A percentile compares a stretch with the other conserved stretches of the same genome.
Evolutionary conservation across 2,113 vertebrate species (phyloP).

Genomic region (Trichomycterus rosablanca): DNA sequence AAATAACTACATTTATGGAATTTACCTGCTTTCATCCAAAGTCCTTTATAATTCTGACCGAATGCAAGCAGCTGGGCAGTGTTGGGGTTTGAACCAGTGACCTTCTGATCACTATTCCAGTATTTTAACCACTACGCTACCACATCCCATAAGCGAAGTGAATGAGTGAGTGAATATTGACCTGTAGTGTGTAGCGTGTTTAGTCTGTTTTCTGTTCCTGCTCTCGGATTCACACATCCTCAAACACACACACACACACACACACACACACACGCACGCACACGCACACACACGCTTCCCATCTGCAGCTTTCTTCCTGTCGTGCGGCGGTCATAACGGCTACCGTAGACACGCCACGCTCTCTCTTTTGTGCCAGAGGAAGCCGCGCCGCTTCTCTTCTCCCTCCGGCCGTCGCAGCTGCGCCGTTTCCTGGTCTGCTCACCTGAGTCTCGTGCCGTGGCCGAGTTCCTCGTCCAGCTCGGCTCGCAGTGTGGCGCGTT

Average conservation of each 20-base stretch:
- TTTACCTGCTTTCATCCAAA: no score
- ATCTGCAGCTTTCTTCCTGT: slow-evolving; percentile 51
- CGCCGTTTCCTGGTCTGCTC: slow-evolving; percentile 46
- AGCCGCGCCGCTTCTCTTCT: slow-evolving; percentile 11
- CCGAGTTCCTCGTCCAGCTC: slow-evolving; percentile 62
- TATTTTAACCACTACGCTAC: no score
- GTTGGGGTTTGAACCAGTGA: no score
- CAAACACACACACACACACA: slow-evolving; percentile 20
- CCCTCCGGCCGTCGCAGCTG: not conserved
- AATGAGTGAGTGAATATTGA: no score
- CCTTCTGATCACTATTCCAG: no score
- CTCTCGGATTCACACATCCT: slow-evolving; percentile 11
- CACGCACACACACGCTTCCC: slow-evolving; percentile 55
- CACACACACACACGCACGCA: slow-evolving; percentile 15
- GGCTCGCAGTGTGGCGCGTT: slow-evolving; percentile 54
- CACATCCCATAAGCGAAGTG: no score
- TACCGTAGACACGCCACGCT: slow-evolving; percentile 36
- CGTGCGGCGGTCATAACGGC: slow-evolving; percentile 42
- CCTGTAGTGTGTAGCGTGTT: no score
- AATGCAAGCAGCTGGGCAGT: no score
- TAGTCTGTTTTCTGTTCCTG: slow-evolving; percentile 24
- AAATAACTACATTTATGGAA: no score
- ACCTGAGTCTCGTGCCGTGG: slow-evolving; percentile 69
- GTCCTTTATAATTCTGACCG: no score
- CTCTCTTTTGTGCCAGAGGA: slow-evolving; percentile 14